Evolutionary conservation across 1,140 invertebrate genomes (phyloP).

Genomic region (Drosophila subpulchrella): DNA sequence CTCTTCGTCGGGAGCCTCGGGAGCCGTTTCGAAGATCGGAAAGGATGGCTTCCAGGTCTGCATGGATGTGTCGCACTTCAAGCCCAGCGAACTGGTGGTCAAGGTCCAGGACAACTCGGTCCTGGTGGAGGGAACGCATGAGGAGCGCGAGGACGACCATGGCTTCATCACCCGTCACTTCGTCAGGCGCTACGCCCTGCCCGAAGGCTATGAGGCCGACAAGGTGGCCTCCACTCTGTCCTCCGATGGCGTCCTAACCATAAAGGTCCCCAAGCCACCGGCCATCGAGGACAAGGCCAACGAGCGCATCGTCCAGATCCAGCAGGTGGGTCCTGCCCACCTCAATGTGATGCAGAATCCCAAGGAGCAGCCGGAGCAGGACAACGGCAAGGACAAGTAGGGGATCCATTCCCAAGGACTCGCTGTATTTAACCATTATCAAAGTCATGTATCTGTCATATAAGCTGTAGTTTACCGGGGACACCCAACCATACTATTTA

Average conservation of each 20-base stretch:
- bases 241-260: conserved; percentile 90
- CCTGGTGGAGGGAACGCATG: conserved; percentile 90
- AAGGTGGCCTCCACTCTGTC: conserved; percentile 89
- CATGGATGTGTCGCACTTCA: conserved; percentile 94
- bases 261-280: conserved; percentile 86
- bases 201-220: conserved; percentile 88
- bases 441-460: conserved; percentile 67
- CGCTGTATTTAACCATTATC: conserved; percentile 45
- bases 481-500: conserved; percentile 7
- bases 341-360: conserved; percentile 76
- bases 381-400: conserved; percentile 49
- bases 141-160: conserved; percentile 91
- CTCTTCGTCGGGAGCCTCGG: neutral
- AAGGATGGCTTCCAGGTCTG: conserved; percentile 89
- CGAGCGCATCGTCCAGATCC: conserved; percentile 84
- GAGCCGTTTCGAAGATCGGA: conserved; percentile 69
- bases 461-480: conserved; percentile 14
- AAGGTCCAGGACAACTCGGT: conserved; percentile 90
- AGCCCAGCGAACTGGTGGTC: conserved; percentile 92
- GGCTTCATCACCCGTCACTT: conserved; percentile 91
- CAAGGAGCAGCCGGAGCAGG: conserved; percentile 19
- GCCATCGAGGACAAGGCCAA: conserved; percentile 83
- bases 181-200: conserved; percentile 88
- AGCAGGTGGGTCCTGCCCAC: conserved; percentile 84
- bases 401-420: neutral